Conservation (phyloP, 2,113 vertebrate species). For the Pygathrix nemaeus region DNA sequence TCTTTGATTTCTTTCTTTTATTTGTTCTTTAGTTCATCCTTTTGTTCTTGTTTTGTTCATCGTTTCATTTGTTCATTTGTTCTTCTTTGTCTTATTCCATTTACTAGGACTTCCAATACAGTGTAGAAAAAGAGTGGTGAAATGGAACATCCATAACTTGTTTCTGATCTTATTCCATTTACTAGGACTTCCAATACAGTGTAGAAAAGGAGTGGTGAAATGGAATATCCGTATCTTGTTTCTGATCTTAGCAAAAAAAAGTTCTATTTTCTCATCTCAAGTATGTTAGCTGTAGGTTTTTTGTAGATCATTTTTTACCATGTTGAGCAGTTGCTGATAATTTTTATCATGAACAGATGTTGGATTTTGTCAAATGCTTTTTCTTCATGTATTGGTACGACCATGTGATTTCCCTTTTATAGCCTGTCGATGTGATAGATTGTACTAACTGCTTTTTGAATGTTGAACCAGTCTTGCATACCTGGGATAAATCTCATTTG, state of each 20-base stretch:
- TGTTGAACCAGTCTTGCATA: not conserved
- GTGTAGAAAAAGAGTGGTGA: no score
- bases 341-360: not conserved
- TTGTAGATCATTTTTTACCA: not conserved
- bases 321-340: not conserved
- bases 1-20: not conserved
- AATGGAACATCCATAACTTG: no score
- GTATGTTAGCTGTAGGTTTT: not conserved
- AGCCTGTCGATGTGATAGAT: not conserved
- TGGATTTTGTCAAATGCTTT: not conserved
- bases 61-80: no score
- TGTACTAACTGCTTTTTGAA: not conserved
- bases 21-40: no score
- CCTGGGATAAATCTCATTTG: not conserved
- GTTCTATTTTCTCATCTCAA: not conserved
- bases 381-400: not conserved
- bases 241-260: not conserved
- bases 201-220: no score
- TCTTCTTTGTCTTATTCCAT: no score
- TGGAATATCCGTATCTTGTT: not conserved
- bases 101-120: no score
- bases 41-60: no score
- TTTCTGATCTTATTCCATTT: not conserved
- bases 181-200: no score
- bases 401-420: not conserved